Evolutionary conservation across 2,888 invertebrate species (phyloP).

Genomic region (Masnerella sp.): DNA sequence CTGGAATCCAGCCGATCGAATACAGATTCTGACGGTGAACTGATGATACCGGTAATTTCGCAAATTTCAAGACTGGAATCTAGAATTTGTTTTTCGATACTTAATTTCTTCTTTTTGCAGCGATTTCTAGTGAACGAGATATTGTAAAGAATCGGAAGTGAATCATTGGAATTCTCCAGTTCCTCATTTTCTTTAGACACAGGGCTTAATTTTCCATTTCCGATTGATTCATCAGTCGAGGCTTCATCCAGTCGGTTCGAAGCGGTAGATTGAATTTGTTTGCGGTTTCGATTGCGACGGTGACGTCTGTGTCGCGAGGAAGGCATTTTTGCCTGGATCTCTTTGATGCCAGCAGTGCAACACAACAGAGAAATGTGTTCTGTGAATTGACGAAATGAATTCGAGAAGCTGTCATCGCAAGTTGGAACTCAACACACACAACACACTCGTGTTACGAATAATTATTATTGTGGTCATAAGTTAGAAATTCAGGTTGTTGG

Average conservation of each 20-base stretch:
- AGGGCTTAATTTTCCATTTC: constrained; percentile 32
- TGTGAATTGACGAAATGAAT: too few species aligned
- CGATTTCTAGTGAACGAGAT: constrained; percentile 58
- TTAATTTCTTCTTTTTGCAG: constrained; percentile 47
- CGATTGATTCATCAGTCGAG: constrained; percentile 35
- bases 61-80: too few species aligned
- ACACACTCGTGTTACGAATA: too few species aligned
- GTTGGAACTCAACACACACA: too few species aligned
- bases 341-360: constrained; percentile 42
- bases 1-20: too few species aligned
- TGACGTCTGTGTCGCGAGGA: constrained; percentile 64
- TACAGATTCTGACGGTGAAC: too few species aligned
- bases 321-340: constrained; percentile 40
- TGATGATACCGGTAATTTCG: too few species aligned
- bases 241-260: constrained; percentile 42
- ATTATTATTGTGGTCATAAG: too few species aligned
- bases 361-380: too few species aligned
- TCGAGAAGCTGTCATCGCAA: too few species aligned
- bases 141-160: constrained; percentile 54
- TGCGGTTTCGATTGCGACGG: constrained; percentile 61
- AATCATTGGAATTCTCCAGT: not conserved
- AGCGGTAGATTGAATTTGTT: constrained; percentile 56
- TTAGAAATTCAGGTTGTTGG: too few species aligned
- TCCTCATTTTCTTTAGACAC: constrained; percentile 19
- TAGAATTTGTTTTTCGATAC: constrained; percentile 66